Conservation (phyloP, 2,888 invertebrate genomes). For the Anticlea derivata region DNA sequence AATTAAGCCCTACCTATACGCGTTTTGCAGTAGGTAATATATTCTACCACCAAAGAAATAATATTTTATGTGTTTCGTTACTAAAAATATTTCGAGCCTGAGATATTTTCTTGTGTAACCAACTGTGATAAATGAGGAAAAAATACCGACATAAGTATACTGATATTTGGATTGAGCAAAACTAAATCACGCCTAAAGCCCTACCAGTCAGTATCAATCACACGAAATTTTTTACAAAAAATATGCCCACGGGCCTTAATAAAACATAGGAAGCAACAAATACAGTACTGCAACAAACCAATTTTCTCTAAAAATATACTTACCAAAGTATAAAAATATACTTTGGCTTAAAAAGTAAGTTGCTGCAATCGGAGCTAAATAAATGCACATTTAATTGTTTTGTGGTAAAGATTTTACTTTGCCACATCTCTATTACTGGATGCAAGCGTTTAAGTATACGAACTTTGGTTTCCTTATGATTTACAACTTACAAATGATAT, state of each 20-base stretch:
- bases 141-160: too few species aligned
- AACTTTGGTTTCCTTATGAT: too few species aligned
- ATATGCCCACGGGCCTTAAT: slow-evolving; percentile 1
- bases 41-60: too few species aligned
- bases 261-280: background rate
- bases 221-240: background rate
- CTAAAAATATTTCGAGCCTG: background rate
- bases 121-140: background rate
- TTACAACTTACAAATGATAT: too few species aligned
- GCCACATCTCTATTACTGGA: background rate
- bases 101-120: background rate
- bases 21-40: too few species aligned
- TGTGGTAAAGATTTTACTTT: slow-evolving; percentile 1
- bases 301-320: background rate
- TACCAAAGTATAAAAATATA: too few species aligned
- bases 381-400: background rate
- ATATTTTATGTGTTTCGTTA: too few species aligned
- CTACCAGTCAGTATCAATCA: background rate
- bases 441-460: too few species aligned
- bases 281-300: background rate
- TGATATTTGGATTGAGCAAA: background rate
- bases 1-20: too few species aligned
- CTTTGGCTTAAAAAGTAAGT: background rate
- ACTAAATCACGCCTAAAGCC: background rate
- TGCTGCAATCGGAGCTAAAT: slow-evolving; percentile 1